These are phyloP conservation scores for Drosophila parabipectinata DNA, from an alignment of 1,140 invertebrate species.

Conservation along the genomic window DNA sequence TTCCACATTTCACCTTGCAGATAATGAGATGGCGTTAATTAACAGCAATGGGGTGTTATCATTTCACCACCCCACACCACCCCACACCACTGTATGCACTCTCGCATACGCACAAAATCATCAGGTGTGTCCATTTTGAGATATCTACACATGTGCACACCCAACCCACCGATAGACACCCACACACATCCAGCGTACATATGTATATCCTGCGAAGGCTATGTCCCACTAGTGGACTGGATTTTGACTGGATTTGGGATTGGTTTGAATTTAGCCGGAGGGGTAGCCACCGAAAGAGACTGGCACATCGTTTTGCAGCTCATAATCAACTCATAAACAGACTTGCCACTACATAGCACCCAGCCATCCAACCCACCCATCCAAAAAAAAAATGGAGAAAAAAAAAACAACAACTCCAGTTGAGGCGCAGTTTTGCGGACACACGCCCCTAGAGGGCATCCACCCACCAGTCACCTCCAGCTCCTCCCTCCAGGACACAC, in stretches of 20 bases:
- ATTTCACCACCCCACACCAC: not conserved
- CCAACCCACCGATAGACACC: not conserved
- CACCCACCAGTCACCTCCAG: not conserved
- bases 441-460: constrained; percentile 33
- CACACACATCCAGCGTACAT: not conserved
- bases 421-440: constrained; percentile 42
- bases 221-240: too few species aligned
- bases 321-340: constrained; percentile 50
- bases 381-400: not conserved
- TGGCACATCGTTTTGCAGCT: constrained; percentile 29
- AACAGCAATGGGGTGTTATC: not conserved
- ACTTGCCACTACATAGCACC: constrained; percentile 16
- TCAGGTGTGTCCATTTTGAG: constrained; percentile 44
- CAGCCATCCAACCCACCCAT: not conserved
- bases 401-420: constrained; percentile 16
- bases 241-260: not conserved
- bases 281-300: not conserved
- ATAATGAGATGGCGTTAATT: constrained; percentile 3
- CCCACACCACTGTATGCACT: not conserved
- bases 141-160: constrained; percentile 39
- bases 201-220: not conserved
- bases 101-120: constrained; percentile 23
- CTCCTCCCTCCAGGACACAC: not conserved
- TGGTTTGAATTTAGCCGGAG: not conserved
- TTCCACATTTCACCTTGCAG: constrained; percentile 1